These are phyloP conservation scores for Campopleginae sp. DNA, from an alignment of 2,888 invertebrate species.

Conservation along the genomic window DNA sequence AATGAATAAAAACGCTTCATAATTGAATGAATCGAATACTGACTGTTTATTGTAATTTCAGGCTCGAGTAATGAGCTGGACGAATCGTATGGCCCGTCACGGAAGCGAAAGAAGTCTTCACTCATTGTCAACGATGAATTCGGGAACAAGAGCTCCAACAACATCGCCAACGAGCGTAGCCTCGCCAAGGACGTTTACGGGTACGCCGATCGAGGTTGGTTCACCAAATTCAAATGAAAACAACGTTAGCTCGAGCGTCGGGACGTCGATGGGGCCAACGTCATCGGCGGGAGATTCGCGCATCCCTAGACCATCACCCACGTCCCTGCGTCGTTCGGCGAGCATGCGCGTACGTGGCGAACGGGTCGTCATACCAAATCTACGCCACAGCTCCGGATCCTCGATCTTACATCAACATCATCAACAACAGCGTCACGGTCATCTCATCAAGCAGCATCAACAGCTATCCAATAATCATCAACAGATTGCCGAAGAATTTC, in stretches of 20 bases:
- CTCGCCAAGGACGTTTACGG: slow-evolving; percentile 47
- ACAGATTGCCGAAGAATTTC: slow-evolving; percentile 86
- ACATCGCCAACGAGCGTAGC: slow-evolving; percentile 65
- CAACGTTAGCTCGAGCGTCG: slow-evolving; percentile 32
- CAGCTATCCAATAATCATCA: slow-evolving; percentile 67
- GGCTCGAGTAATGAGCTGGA: slow-evolving; percentile 45
- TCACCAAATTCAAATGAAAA: slow-evolving; percentile 41
- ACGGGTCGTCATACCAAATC: slow-evolving; percentile 74
- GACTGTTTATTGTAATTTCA: slow-evolving; percentile 19
- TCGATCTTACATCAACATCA: slow-evolving; percentile 69
- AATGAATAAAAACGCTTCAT: neutral
- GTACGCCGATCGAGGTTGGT: slow-evolving; percentile 43
- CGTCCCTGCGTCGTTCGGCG: slow-evolving; percentile 87
- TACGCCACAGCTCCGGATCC: slow-evolving; percentile 74
- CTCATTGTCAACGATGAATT: slow-evolving; percentile 62
- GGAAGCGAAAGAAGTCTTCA: slow-evolving; percentile 75
- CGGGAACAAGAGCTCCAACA: slow-evolving; percentile 62
- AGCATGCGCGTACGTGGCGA: slow-evolving; percentile 90
- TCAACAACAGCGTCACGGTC: slow-evolving; percentile 71
- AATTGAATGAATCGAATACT: neutral
- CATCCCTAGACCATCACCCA: slow-evolving; percentile 84
- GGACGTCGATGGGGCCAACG: slow-evolving; percentile 22
- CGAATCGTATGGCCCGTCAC: slow-evolving; percentile 72
- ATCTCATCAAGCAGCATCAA: slow-evolving; percentile 70
- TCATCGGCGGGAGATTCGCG: slow-evolving; percentile 83